Evolutionary conservation across 2,113 vertebrate species (phyloP), one percentile per base, ranked within the genome.

Genomic region (Limanda limanda): DNA sequence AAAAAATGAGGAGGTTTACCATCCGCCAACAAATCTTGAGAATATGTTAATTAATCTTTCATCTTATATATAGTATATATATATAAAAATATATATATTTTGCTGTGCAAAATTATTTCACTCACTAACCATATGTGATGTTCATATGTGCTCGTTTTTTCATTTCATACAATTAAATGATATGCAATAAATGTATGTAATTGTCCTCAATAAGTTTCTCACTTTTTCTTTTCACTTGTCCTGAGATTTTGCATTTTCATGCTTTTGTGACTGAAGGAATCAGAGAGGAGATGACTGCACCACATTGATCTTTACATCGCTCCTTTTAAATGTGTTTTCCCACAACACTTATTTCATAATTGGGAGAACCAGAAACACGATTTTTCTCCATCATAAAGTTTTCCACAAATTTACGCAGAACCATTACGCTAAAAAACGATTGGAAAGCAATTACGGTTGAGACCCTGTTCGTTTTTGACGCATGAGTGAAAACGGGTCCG

Each of bases 101-200:
- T 99, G 97, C 98, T 99, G 97, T 98, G 98, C 98, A 98, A 99
- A 99, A 98, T 98, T 91, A 96, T 97, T 97, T 97, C 96, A 97
- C 94, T 97, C 96, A 97, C 97, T 97, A 98, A 98, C 96, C 95
- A 96, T 93, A 96, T 97, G 96, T 98, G 96, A 97, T 96, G 96
- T 96, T 97, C 94, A 95, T 97, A 96, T 99, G 96, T 97, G 97
- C 96, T 95, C 95, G 78, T 92, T 88, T 92, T 97, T 97, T 96
- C 95, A 95, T 97, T 98, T 96, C 92, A 92, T 94, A 94, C 91
- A 89, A 92, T 91, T 95, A 92, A 94, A 95, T 93, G 92, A 95
- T 93, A 94, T 95, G 92, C 92, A 95, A 95, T 95, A 94, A 94
- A 94, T 93, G 88, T 91, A 94, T 93, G 90, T 88, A 93, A 92